Percentiles rank a stretch among this genome's conserved stretches.
Conservation (phyloP, 2,888 invertebrate species). For the Matsumyia berberina region DNA sequence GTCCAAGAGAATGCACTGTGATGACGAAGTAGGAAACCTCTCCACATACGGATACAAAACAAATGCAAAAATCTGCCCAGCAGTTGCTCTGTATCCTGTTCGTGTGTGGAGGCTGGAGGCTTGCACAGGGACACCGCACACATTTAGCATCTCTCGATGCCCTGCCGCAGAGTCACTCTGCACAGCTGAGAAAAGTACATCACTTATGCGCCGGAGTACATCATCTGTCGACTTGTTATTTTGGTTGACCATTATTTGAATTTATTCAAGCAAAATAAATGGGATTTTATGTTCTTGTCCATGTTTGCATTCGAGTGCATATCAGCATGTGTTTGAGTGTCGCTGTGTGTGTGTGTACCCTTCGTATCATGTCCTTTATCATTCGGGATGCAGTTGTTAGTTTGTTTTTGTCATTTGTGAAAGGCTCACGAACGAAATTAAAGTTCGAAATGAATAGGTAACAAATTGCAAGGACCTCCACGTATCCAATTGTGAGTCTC, state of each 20-base stretch:
- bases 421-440: conserved; percentile 75
- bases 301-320: conserved; percentile 74
- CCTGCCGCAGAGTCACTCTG: conserved; percentile 66
- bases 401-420: conserved; percentile 73
- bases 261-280: conserved; percentile 77
- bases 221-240: conserved; percentile 77
- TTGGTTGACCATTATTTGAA: conserved; percentile 77
- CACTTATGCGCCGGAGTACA: conserved; percentile 76
- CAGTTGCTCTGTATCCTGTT: conserved; percentile 46
- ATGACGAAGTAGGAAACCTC: conserved; percentile 69
- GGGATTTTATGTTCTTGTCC: conserved; percentile 75
- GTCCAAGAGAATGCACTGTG: conserved; percentile 64
- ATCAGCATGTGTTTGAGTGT: conserved; percentile 59
- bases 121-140: conserved; percentile 18
- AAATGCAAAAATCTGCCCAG: conserved; percentile 63
- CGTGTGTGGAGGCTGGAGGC: conserved; percentile 10
- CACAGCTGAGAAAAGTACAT: conserved; percentile 75
- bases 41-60: conserved; percentile 46
- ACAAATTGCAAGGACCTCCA: conserved; percentile 71
- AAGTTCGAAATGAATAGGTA: conserved; percentile 75
- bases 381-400: conserved; percentile 70
- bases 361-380: conserved; percentile 29
- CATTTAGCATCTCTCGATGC: conserved; percentile 13
- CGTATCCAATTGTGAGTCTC: conserved; percentile 6
- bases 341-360: conserved; percentile 8